These are phyloP conservation scores for Spodoptera littoralis DNA, from an alignment of 2,888 invertebrate genomes.

Conservation along the genomic window DNA sequence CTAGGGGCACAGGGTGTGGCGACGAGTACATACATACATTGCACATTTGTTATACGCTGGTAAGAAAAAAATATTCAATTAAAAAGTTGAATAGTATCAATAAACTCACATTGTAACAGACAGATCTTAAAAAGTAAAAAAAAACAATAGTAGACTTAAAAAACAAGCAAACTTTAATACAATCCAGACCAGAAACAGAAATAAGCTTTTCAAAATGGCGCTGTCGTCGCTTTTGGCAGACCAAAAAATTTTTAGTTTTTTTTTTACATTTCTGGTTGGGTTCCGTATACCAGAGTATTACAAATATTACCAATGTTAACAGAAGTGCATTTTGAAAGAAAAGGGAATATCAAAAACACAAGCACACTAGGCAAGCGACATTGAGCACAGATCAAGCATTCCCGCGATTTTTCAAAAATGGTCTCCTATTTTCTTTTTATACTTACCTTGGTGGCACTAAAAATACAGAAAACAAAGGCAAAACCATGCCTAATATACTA, in stretches of 20 bases:
- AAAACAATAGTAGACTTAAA: neutral
- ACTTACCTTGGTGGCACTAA: conserved; percentile 39
- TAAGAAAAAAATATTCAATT: neutral
- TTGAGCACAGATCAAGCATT: conserved; percentile 43
- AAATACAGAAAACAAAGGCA: conserved; percentile 4
- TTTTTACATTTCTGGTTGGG: neutral
- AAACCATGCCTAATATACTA: conserved; percentile 15
- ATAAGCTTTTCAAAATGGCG: neutral
- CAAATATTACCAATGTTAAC: conserved; percentile 49
- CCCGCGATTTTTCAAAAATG: conserved; percentile 17
- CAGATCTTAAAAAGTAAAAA: neutral
- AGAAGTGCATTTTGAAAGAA: conserved; percentile 53
- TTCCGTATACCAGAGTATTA: conserved; percentile 46
- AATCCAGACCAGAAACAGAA: neutral
- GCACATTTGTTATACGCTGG: conserved; percentile 67
- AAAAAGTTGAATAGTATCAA: neutral
- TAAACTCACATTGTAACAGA: too few relatives aligned
- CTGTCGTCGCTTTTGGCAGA: too few relatives aligned
- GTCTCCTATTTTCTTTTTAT: conserved; percentile 9
- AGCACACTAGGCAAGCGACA: conserved; percentile 64
- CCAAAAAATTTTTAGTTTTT: too few relatives aligned
- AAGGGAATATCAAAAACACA: conserved; percentile 40
- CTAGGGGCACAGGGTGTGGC: conserved; percentile 65
- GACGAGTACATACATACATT: conserved; percentile 55
- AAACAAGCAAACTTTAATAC: neutral